Base-by-base conservation (phyloP, 2,797 vertebrate genomes). In the Peromyscus attwateri region DNA sequence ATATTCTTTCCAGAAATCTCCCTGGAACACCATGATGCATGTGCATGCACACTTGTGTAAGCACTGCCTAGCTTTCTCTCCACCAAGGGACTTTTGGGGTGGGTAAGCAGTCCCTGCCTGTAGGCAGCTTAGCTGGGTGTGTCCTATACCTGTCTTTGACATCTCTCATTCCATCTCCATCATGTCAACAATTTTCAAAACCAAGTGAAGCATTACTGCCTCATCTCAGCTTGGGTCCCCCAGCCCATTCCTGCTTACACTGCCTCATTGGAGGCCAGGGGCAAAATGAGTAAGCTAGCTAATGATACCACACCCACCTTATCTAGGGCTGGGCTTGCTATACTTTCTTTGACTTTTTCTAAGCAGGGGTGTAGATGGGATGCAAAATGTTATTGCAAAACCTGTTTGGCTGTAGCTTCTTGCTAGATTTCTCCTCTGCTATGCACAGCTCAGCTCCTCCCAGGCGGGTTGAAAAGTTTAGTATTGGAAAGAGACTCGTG, bases 1-100 rank as follows among this genome's bases (percentile, higher is more conserved):
- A 98, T 66, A 94, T 91, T 88, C 97, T 96, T 98, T 97, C 96
- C 96, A 95, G 96, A 97, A 89, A 60, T 9, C 73, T 97, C 97
- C 97, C 88, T 95, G 97, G 96, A 97, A 97, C 91, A 60, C 27
- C 0, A 73, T 40, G 49, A 9, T 34, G 9, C 40, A 13, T 52
- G 49, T 62, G 76, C 31, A 46, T 37, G 43, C 70, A 25, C 16
- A 12, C 0, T 0, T 55, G 12, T 31, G 3, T 7, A 1, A 2
- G 6, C 16, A 14, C 43, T 46, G 68, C 27, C 68, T 29, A 5
- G 16, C 88, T 57, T 43, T 57, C 55, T 92, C 90, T 60, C 71
- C 43, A 21, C 17, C 7, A 0, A 14, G 8, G 34, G 29, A n/a
- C 77, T 89, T 93, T 46, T 11, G 2, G 52, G 31, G 40, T 37